phyloP scores from a whole-genome alignment of 2,888 invertebrate species.

The Argyra leucocephala region DNA sequence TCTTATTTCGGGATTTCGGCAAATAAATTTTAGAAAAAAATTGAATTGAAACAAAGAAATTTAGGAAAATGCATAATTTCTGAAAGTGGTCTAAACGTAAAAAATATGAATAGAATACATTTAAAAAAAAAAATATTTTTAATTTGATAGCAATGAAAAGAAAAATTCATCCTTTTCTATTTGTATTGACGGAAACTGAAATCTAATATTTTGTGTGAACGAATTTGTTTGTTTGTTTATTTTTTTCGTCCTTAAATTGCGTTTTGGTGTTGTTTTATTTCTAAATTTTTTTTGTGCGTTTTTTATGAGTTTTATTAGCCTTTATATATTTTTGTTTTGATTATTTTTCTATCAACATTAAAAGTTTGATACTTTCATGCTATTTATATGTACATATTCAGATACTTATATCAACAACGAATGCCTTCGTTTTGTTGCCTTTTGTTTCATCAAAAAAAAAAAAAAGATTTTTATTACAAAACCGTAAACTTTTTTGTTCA shows the following conservation, averaged over 20 bases:
- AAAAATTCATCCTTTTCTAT: not conserved
- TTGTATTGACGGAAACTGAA: not conserved
- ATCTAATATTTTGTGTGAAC: not conserved
- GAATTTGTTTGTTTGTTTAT: not conserved
- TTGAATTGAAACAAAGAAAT: too few species aligned
- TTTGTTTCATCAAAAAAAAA: not conserved
- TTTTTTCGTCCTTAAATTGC: not conserved
- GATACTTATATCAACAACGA: too few species aligned
- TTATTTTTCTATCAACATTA: too few species aligned
- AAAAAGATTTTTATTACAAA: not conserved
- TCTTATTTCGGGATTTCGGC: too few species aligned
- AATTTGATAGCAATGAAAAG: not conserved
- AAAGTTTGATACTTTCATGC: too few species aligned
- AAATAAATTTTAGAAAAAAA: too few species aligned
- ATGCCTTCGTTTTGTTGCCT: too few species aligned
- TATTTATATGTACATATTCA: not conserved
- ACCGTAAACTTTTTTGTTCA: constrained; percentile 3
- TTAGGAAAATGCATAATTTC: too few species aligned
- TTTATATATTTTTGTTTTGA: not conserved
- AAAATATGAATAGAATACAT: too few species aligned
- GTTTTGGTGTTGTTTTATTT: not conserved
- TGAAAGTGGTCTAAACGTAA: too few species aligned
- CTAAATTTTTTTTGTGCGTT: not conserved
- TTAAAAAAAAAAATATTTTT: too few species aligned
- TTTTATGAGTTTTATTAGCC: not conserved